These are phyloP conservation scores for Porites cylindrica DNA, from an alignment of 92 coral and sea anemone genomes.

Conservation along the genomic window DNA sequence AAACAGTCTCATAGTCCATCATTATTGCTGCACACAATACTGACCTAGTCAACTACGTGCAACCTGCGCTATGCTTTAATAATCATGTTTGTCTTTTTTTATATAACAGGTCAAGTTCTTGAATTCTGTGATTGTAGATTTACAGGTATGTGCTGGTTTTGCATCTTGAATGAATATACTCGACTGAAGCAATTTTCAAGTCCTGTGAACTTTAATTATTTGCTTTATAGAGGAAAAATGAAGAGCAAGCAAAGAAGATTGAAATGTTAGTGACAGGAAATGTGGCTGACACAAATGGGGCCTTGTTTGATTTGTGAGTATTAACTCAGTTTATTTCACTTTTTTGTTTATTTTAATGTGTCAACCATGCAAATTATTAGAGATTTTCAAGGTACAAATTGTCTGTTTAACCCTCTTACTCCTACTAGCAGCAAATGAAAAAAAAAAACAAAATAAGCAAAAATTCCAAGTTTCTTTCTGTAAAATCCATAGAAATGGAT, in stretches of 20 bases:
- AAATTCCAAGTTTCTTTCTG: no score
- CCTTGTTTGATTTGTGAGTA: slow-evolving; percentile 75
- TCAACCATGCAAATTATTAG: no score
- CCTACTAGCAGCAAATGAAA: no score
- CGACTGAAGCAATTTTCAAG: background rate
- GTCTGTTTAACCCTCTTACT: no score
- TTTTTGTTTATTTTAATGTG: background rate
- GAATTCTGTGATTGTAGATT: slow-evolving; percentile 95
- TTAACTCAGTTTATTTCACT: background rate
- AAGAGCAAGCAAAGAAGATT: slow-evolving; percentile 84
- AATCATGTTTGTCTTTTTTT: background rate
- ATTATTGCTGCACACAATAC: no score
- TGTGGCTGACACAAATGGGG: slow-evolving; percentile 67
- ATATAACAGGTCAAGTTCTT: slow-evolving; percentile 85
- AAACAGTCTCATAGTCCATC: no score
- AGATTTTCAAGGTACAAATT: no score
- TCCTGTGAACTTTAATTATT: background rate
- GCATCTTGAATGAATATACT: no score
- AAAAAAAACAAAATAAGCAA: no score
- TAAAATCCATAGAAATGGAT: no score
- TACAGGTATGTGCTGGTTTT: slow-evolving; percentile 71
- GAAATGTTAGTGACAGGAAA: slow-evolving; percentile 85
- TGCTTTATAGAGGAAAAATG: slow-evolving; percentile 82
- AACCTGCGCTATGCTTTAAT: background rate
- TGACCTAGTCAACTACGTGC: no score